phyloP scores from a whole-genome alignment of 2,797 vertebrate species.

The Linurgus olivaceus region DNA sequence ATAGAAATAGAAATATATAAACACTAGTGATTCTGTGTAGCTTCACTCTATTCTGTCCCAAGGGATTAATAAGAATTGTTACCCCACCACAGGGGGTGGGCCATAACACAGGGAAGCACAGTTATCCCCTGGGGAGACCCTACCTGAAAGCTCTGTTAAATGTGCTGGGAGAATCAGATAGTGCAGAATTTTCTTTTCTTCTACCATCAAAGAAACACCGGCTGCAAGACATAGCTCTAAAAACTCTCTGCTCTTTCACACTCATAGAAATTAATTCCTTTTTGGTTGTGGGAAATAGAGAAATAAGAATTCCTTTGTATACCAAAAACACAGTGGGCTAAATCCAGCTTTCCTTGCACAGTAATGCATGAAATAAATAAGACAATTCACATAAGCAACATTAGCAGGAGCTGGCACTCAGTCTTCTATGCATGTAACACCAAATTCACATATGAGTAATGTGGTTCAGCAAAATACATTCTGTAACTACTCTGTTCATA shows the following conservation, averaged over 20 bases:
- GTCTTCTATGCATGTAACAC: background rate
- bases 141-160: background rate
- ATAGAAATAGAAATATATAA: too few relatives aligned
- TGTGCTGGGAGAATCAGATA: background rate
- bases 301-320: background rate
- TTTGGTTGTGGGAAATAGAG: background rate
- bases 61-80: background rate
- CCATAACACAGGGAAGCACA: background rate
- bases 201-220: background rate
- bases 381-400: background rate
- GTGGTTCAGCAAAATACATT: background rate
- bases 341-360: background rate
- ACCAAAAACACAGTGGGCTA: background rate
- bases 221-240: background rate
- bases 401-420: background rate
- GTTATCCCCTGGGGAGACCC: background rate
- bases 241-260: background rate
- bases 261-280: background rate
- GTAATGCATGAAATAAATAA: background rate
- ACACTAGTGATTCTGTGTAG: background rate
- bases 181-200: background rate
- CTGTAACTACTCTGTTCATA: background rate
- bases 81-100: rapidly evolving
- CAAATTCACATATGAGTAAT: background rate
- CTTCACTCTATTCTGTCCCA: background rate